phyloP scores from a whole-genome alignment of 2,888 invertebrate species.

The Orthosia cruda region DNA sequence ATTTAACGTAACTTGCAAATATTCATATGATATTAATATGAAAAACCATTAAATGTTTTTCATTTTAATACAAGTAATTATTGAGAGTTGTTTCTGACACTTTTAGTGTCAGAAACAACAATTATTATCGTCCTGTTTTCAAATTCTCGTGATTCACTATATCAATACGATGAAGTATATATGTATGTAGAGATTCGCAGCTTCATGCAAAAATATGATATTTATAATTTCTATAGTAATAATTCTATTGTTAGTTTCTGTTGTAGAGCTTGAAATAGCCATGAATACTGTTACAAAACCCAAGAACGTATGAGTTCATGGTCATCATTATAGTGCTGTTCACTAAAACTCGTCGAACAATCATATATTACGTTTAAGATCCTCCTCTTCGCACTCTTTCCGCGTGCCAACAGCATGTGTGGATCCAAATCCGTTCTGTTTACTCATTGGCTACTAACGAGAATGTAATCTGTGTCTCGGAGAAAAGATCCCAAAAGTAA shows the following conservation, averaged over 20 bases:
- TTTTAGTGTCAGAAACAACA: slow-evolving; percentile 11
- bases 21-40: background rate
- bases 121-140: background rate
- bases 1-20: slow-evolving; percentile 3
- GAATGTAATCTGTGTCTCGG: slow-evolving; percentile 77
- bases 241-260: background rate
- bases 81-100: background rate
- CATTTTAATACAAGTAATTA: background rate
- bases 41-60: background rate
- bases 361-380: slow-evolving; percentile 45
- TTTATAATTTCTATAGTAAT: background rate
- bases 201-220: background rate
- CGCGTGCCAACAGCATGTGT: slow-evolving; percentile 57
- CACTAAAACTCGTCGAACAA: slow-evolving; percentile 33
- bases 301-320: slow-evolving; percentile 39
- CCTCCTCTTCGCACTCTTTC: slow-evolving; percentile 21
- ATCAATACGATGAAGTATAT: background rate
- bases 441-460: slow-evolving; percentile 77
- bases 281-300: background rate
- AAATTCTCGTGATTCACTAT: background rate
- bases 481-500: slow-evolving; percentile 81
- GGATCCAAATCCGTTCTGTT: slow-evolving; percentile 70
- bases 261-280: slow-evolving; percentile 10
- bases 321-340: slow-evolving; percentile 30
- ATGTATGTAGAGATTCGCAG: too few relatives aligned